Conservation (phyloP, 2,113 vertebrate genomes). For the Mormoops blainvillei region DNA sequence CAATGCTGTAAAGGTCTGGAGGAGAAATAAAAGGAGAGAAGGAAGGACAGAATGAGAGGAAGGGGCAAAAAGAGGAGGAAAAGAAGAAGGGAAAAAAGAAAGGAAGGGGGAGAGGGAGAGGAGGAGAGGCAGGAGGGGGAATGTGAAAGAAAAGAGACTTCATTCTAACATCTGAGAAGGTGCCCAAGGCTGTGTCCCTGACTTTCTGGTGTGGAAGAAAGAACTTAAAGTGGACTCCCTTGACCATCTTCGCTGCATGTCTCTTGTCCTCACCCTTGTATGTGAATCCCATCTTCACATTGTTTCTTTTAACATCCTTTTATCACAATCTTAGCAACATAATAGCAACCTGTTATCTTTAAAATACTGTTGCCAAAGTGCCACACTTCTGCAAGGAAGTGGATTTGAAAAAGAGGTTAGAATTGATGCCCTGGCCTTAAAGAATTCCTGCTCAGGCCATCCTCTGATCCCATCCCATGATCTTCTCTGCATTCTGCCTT, state of each 20-base stretch:
- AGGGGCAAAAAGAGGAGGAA: background rate
- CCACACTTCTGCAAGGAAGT: no score
- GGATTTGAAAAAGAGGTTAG: background rate
- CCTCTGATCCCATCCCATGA: background rate
- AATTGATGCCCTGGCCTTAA: background rate
- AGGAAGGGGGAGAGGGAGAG: background rate
- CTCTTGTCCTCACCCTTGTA: background rate
- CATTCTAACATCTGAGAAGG: background rate
- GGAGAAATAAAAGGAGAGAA: background rate
- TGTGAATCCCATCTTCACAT: background rate
- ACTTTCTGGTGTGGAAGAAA: no score
- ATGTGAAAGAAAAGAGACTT: background rate
- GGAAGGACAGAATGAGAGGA: background rate
- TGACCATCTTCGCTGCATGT: rapidly evolving
- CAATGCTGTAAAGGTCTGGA: no score
- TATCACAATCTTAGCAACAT: background rate
- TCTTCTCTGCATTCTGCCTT: background rate
- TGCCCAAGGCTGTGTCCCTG: rapidly evolving
- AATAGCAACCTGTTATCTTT: no score
- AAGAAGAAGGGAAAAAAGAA: background rate
- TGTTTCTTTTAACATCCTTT: background rate
- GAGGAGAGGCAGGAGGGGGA: no score
- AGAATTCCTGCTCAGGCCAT: background rate
- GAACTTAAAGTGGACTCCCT: background rate
- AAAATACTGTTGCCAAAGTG: background rate